phyloP scores from a whole-genome alignment of 2,113 vertebrate genomes.

The Rhabdornis inornatus region DNA sequence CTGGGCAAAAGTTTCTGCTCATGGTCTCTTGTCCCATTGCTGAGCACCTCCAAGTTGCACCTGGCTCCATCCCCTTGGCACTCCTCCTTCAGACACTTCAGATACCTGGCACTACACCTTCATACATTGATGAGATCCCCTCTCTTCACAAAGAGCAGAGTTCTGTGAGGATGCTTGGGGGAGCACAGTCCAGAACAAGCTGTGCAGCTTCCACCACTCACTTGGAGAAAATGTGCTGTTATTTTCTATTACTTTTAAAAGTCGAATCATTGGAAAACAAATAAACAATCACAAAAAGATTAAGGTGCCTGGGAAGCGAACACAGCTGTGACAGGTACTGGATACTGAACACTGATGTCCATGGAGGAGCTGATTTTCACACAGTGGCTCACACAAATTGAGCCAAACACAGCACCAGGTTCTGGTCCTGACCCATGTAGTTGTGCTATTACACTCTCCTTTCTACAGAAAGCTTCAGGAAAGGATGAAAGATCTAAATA shows the following conservation, averaged over 20 bases:
- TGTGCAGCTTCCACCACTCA: not conserved
- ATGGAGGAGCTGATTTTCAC: not conserved
- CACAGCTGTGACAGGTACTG: not conserved
- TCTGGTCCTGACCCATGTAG: not conserved
- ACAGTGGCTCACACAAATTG: accelerated
- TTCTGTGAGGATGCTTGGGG: not conserved
- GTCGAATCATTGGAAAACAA: not conserved
- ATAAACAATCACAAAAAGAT: not conserved
- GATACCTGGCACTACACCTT: not conserved
- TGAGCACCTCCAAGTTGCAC: no score
- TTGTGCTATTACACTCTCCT: not conserved
- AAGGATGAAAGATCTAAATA: not conserved
- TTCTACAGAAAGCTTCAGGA: not conserved
- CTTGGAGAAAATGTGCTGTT: not conserved
- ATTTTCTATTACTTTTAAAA: not conserved
- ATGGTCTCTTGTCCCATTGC: not conserved
- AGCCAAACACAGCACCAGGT: not conserved
- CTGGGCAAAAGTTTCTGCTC: not conserved
- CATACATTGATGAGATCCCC: not conserved
- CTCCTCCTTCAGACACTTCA: not conserved
- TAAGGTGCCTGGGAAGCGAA: not conserved
- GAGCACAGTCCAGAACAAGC: not conserved
- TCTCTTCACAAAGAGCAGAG: not conserved
- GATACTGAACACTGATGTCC: not conserved
- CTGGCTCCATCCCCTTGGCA: not conserved